These are phyloP conservation scores for Antigone vipio DNA, from an alignment of 2,113 vertebrate species.

Conservation along the genomic window DNA sequence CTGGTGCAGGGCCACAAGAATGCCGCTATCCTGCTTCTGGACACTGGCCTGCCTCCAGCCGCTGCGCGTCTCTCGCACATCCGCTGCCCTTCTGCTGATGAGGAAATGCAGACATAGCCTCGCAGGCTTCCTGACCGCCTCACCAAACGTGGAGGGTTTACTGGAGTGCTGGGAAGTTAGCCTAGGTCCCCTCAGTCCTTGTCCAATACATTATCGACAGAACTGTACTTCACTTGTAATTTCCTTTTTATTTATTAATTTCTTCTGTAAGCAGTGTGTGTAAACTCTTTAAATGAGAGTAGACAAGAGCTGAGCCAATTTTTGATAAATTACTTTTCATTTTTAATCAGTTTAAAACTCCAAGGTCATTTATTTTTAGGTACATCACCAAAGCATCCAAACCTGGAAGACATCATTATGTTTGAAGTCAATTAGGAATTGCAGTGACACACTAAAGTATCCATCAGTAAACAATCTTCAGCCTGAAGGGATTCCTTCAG, in stretches of 20 bases:
- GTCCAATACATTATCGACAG: neutral
- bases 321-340: neutral
- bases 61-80: neutral
- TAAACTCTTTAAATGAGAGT: neutral
- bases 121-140: neutral
- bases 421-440: neutral
- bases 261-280: neutral
- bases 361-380: neutral
- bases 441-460: neutral
- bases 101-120: neutral
- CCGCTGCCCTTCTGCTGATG: neutral
- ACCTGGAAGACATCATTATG: neutral
- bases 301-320: neutral
- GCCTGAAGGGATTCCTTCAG: neutral
- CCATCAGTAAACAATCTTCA: neutral
- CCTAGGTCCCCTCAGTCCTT: neutral
- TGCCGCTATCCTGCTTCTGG: neutral
- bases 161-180: neutral
- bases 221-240: neutral
- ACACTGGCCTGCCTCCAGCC: neutral
- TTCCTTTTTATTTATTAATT: neutral
- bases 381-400: neutral
- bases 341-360: neutral
- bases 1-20: neutral
- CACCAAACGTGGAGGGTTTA: neutral